Base-by-base conservation (phyloP, 1,140 invertebrate species). In the Chironomus striatipennis region DNA sequence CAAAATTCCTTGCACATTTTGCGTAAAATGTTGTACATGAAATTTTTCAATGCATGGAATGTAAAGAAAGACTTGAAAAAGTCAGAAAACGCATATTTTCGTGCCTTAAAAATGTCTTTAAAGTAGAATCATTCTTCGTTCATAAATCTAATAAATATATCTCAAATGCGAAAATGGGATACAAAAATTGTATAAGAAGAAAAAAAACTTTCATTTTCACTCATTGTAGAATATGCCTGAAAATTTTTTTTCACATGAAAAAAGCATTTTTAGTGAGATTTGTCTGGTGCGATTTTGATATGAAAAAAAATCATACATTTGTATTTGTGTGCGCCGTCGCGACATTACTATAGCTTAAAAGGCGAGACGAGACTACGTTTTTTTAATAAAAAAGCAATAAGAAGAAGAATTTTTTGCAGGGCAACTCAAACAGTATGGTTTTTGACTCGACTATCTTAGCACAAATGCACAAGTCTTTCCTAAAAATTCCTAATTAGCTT, bases 361-460 rank as follows among this genome's bases (percentile, higher is more conserved):
- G 65, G 20, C 65, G 65, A 70, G 65, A 70, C 65, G 65, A 70
- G 65, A 70, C 64, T 67, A 67, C 64, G 20, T 70, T 70, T 70
- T 70, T 21, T 70, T 70, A 20, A 18, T 20, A 70, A 70, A 20
- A 70, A 70, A 70, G 20, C 1, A 57, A 7, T 4, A 70, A 20
- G 4, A 70, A 70, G 65, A 70, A 18, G 65, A 70, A 70, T 70
- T 70, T 57, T 70, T 70, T 70, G 65, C 65, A 70, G 65, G 65
- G 65, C 65, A 70, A 18, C 20, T 70, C 12, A 57, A 34, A 34
- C 24, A 34, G 24, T 34, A 34, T 34, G 24, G 24, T 34, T 34
- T 34, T 34, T 34, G 24, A 34, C 24, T 34, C 24, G 24, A 34
- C 24, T 34, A 34, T 34, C 24, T 34, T 34, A 34, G 24, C 5